Percentiles rank a stretch among this genome's conserved stretches.
Evolutionary conservation across 1,140 invertebrate species (phyloP).

Genomic region (Lordiphosa collinella): DNA sequence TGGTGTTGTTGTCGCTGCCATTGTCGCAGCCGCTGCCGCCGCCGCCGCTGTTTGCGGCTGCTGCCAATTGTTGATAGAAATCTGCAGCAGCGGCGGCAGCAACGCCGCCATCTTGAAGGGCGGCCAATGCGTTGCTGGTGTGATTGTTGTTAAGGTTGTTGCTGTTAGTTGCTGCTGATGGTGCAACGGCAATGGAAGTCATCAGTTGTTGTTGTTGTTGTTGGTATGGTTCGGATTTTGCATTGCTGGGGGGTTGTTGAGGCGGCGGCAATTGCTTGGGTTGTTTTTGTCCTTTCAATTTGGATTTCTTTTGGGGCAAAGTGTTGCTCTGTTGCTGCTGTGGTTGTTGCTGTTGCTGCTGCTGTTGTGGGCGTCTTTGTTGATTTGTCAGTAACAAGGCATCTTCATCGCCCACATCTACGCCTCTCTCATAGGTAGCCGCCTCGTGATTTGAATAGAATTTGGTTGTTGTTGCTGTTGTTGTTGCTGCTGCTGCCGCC

Average conservation of each 20-base stretch:
- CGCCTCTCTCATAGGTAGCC: slow-evolving; percentile 59
- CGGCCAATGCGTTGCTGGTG: slow-evolving; percentile 58
- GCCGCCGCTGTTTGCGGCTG: slow-evolving; percentile 37
- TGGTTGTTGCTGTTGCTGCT: slow-evolving; percentile 25
- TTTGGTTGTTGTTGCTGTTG: slow-evolving; percentile 44
- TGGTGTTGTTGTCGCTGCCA: slow-evolving; percentile 16
- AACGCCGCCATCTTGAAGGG: slow-evolving; percentile 61
- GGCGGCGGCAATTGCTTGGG: slow-evolving; percentile 67
- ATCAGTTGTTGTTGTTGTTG: slow-evolving; percentile 44
- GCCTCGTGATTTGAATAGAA: slow-evolving; percentile 65
- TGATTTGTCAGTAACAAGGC: slow-evolving; percentile 54
- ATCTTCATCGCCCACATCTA: slow-evolving; percentile 73
- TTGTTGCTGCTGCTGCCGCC: slow-evolving; percentile 14
- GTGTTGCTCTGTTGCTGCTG: slow-evolving; percentile 52
- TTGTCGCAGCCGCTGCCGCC: slow-evolving; percentile 22
- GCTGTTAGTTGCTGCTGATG: slow-evolving; percentile 31
- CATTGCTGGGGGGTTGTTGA: slow-evolving; percentile 32
- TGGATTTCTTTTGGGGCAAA: slow-evolving; percentile 69
- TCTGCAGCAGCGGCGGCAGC: slow-evolving; percentile 61
- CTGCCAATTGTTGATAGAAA: slow-evolving; percentile 68
- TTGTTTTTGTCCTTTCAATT: slow-evolving; percentile 73
- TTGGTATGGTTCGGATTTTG: slow-evolving; percentile 9
- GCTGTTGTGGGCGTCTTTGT: slow-evolving; percentile 39
- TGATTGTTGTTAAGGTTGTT: slow-evolving; percentile 35
- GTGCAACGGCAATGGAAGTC: slow-evolving; percentile 66